Conservation (phyloP, 2,113 vertebrate genomes). For the Microcebus jonahi region DNA sequence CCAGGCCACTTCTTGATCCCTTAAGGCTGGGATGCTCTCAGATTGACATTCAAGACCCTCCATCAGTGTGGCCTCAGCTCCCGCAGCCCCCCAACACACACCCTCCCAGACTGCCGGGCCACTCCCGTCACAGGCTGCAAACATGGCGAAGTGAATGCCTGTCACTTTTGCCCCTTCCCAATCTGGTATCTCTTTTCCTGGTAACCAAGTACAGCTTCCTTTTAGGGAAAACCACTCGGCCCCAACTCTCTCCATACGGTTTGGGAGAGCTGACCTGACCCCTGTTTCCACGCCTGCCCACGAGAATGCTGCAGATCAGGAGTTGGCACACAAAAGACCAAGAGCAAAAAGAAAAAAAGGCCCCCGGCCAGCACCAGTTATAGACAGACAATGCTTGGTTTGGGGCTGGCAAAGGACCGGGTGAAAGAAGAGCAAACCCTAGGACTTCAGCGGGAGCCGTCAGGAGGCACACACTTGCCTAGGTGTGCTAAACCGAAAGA, state of each 20-base stretch:
- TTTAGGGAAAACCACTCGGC: background rate
- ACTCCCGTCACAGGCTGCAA: background rate
- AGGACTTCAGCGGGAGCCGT: background rate
- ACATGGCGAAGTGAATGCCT: background rate
- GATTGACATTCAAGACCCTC: background rate
- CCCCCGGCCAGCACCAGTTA: rapidly evolving
- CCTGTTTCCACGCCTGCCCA: background rate
- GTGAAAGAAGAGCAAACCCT: background rate
- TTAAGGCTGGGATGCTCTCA: background rate
- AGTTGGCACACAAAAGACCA: background rate
- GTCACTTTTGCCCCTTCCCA: no score
- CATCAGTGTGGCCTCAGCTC: background rate
- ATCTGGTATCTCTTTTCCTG: background rate
- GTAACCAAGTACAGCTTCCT: background rate
- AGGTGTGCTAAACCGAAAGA: background rate
- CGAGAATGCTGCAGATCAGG: background rate
- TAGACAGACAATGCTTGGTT: background rate
- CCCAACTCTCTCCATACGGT: background rate
- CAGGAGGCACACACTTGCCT: background rate
- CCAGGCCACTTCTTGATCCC: background rate
- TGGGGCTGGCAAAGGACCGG: rapidly evolving
- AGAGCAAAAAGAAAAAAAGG: background rate
- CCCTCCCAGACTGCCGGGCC: background rate
- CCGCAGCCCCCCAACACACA: background rate
- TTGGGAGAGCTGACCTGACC: background rate